Evolutionary conservation across 2,797 vertebrate species (phyloP).

Genomic region (Harpagifer antarcticus): DNA sequence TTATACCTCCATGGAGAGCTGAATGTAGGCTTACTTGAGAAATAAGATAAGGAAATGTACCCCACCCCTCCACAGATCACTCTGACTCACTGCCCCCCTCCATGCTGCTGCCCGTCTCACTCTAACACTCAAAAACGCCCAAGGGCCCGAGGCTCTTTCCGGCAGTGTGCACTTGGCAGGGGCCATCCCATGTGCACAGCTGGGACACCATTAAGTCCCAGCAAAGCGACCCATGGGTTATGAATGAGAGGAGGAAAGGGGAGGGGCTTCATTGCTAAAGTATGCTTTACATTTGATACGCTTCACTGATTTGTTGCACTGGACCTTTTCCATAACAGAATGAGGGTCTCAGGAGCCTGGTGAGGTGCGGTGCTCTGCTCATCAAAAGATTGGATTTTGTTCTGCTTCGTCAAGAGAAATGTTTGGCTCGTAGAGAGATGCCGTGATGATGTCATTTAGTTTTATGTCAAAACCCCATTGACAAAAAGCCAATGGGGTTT

Average conservation of each 20-base stretch:
- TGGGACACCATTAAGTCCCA: slow-evolving; percentile 73
- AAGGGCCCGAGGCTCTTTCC: slow-evolving; percentile 59
- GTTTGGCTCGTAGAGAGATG: background rate
- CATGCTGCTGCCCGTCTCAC: slow-evolving; percentile 40
- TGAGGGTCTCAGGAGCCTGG: slow-evolving; percentile 16
- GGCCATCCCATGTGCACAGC: slow-evolving; percentile 67
- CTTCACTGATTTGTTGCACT: slow-evolving; percentile 19
- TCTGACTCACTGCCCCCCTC: slow-evolving; percentile 27
- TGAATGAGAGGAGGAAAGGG: slow-evolving; percentile 44
- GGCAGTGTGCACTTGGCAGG: slow-evolving; percentile 65
- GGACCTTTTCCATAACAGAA: slow-evolving; percentile 20
- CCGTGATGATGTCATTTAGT: too few species aligned
- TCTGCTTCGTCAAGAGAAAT: background rate
- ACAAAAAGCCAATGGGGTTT: too few species aligned
- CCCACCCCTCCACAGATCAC: too few species aligned
- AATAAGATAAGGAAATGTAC: slow-evolving; percentile 14
- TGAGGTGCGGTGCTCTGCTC: background rate
- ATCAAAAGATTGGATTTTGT: background rate
- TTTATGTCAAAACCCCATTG: too few species aligned
- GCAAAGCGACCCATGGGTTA: slow-evolving; percentile 58
- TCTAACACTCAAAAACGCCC: slow-evolving; percentile 45
- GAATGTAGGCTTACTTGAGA: slow-evolving; percentile 15
- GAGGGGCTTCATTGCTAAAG: slow-evolving; percentile 6
- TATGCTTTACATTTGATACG: slow-evolving; percentile 31
- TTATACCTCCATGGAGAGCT: background rate